phyloP scores from a whole-genome alignment of 2,113 vertebrate species.

The Thomomys bottae region DNA sequence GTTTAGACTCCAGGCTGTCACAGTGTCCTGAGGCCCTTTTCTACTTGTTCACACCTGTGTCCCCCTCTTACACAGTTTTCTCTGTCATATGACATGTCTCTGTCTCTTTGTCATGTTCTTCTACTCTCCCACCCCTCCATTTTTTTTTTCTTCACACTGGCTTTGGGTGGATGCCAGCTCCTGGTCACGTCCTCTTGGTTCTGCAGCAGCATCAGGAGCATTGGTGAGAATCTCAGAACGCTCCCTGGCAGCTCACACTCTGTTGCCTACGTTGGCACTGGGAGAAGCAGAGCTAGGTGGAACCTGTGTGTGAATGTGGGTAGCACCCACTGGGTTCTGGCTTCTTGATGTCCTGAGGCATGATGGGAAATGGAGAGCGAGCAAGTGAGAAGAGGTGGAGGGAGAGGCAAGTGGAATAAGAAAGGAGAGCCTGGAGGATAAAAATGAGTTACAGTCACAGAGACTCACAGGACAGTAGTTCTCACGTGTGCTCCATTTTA shows the following conservation, averaged over 20 bases:
- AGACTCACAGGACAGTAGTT: not conserved
- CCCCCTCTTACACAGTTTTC: not conserved
- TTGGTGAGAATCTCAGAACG: not conserved
- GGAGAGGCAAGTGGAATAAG: not conserved
- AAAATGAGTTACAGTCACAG: not conserved
- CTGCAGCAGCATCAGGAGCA: not conserved
- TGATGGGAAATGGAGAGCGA: not conserved
- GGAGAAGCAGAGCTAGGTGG: not conserved
- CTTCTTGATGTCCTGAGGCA: not conserved
- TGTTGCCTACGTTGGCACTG: not conserved
- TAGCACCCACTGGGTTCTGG: not conserved
- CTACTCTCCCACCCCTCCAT: not conserved
- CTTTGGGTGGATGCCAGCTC: not conserved
- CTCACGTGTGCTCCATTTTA: not conserved
- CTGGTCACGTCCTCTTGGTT: not conserved
- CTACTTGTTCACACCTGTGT: not conserved
- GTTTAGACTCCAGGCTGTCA: not conserved
- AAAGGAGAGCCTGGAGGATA: not conserved
- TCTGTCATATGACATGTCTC: conserved; percentile 19
- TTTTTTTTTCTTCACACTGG: conserved; percentile 7
- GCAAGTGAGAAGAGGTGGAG: not conserved
- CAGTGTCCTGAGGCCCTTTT: not conserved
- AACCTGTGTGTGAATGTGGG: not conserved
- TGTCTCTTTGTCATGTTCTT: not conserved
- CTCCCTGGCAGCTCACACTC: not conserved